Evolutionary conservation across 2,888 invertebrate species (phyloP).

Genomic region (Alcis repandata): DNA sequence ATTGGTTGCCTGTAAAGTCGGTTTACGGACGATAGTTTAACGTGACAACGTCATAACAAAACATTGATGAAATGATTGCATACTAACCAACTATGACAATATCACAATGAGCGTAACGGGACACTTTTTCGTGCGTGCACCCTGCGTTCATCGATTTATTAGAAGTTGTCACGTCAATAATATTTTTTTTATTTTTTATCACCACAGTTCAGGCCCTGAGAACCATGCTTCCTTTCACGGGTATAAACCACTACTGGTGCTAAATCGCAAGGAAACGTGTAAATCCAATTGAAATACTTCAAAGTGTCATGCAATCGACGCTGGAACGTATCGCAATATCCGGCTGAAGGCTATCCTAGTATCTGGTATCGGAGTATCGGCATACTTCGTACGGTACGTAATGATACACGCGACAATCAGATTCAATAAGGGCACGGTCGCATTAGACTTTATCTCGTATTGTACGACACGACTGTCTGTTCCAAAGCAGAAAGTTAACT

Average conservation of each 20-base stretch:
- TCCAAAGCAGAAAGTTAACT: not conserved
- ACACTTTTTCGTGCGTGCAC: no score
- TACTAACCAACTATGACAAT: no score
- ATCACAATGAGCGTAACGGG: no score
- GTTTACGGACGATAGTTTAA: no score
- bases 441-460: not conserved
- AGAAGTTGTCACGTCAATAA: no score
- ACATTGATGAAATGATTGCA: no score
- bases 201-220: no score
- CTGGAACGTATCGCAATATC: slow-evolving; percentile 50
- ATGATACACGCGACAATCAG: slow-evolving; percentile 37
- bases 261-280: not conserved
- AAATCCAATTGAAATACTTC: slow-evolving; percentile 4
- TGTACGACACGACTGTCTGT: not conserved
- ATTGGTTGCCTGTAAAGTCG: no score
- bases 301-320: slow-evolving; percentile 35
- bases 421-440: slow-evolving; percentile 24
- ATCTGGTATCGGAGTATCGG: slow-evolving; percentile 35
- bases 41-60: no score
- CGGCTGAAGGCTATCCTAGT: slow-evolving; percentile 45
- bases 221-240: not conserved
- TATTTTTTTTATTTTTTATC: no score
- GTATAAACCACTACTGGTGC: not conserved
- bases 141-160: no score
- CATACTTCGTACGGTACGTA: slow-evolving; percentile 38